Conservation (phyloP, 2,113 vertebrate genomes). For the Hylia prasina region DNA sequence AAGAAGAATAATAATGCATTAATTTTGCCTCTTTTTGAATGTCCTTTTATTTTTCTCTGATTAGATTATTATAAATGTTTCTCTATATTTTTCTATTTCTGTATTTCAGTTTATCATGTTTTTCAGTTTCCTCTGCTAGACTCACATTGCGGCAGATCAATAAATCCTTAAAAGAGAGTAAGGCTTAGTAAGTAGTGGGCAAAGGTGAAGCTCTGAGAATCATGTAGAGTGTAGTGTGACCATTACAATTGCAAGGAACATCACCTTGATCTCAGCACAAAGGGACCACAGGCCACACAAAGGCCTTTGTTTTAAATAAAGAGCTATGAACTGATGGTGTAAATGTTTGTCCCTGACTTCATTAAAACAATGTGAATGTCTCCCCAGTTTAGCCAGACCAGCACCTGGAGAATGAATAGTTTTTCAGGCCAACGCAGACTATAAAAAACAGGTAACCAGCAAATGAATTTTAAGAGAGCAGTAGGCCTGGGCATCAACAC, state of each 20-base stretch:
- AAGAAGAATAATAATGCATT: background rate
- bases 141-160: background rate
- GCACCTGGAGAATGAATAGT: accelerated
- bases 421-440: background rate
- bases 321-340: background rate
- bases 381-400: background rate
- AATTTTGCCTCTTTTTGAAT: background rate
- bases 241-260: background rate
- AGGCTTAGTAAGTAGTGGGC: background rate
- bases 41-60: background rate
- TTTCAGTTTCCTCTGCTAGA: background rate
- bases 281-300: background rate
- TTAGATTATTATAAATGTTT: background rate
- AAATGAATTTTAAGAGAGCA: background rate
- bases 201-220: background rate
- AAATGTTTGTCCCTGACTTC: background rate
- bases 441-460: background rate
- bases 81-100: background rate
- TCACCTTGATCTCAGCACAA: background rate
- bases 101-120: background rate
- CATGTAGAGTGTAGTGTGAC: background rate
- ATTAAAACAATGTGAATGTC: background rate
- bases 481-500: accelerated
- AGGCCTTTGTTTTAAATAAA: background rate
- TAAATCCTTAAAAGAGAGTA: background rate